These are phyloP conservation scores for Gobio gobio DNA, from an alignment of 2,113 vertebrate species.

Conservation along the genomic window DNA sequence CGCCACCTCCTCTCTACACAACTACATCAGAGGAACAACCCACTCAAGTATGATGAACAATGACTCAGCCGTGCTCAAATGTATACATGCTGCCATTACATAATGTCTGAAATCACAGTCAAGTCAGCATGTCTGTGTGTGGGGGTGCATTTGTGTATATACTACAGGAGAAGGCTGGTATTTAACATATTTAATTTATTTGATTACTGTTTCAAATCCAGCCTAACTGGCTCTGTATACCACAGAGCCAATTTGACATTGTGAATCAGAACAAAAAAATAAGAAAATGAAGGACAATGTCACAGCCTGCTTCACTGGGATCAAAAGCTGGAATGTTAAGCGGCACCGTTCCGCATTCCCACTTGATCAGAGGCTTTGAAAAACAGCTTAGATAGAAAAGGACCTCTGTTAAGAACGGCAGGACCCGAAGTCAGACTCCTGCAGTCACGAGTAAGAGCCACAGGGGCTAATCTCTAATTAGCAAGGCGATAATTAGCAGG, in stretches of 20 bases:
- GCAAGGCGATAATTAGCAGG: conserved; percentile 18
- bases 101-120: neutral
- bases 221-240: neutral
- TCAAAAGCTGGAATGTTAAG: conserved; percentile 28
- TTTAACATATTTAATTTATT: neutral
- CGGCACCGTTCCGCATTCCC: neutral
- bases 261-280: neutral
- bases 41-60: neutral
- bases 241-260: neutral
- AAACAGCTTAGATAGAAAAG: neutral
- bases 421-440: neutral
- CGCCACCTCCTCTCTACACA: neutral
- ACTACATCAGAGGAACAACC: neutral
- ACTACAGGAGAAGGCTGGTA: neutral
- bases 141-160: conserved; percentile 17
- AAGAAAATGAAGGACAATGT: neutral
- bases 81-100: neutral
- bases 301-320: neutral
- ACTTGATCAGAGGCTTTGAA: neutral
- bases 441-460: conserved; percentile 18
- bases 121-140: conserved; percentile 11
- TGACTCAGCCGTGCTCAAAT: neutral
- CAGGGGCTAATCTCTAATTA: conserved; percentile 17
- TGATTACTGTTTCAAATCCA: neutral
- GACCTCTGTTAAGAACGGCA: neutral